phyloP scores from a whole-genome alignment of 2,888 invertebrate species.

The Alloplasta piceator region DNA sequence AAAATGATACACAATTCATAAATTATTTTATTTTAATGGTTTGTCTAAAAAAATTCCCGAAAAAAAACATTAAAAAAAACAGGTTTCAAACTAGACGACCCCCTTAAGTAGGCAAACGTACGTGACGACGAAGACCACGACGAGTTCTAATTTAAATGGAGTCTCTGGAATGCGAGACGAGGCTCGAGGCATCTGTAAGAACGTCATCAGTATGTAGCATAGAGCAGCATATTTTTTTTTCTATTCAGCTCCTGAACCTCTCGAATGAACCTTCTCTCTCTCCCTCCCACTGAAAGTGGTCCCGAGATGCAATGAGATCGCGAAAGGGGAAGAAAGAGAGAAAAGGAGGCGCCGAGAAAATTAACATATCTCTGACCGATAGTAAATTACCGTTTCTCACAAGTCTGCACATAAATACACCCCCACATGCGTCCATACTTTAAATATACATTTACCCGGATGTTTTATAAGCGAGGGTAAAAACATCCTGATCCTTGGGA shows the following conservation, averaged over 20 bases:
- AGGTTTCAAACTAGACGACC: too few relatives aligned
- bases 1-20: too few relatives aligned
- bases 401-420: background rate
- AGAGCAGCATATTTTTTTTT: constrained; percentile 24
- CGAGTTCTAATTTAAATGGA: constrained; percentile 79
- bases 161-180: constrained; percentile 68
- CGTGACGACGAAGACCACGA: constrained; percentile 50
- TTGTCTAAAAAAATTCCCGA: too few relatives aligned
- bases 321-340: constrained; percentile 62
- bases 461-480: too few relatives aligned
- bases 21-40: too few relatives aligned
- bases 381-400: constrained; percentile 64
- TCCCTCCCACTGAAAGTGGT: constrained; percentile 37
- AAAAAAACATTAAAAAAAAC: too few relatives aligned
- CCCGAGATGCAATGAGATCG: constrained; percentile 65
- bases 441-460: too few relatives aligned
- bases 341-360: constrained; percentile 74
- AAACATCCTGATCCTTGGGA: too few relatives aligned
- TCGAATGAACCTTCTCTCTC: background rate
- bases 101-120: constrained; percentile 6
- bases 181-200: constrained; percentile 10
- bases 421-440: too few relatives aligned
- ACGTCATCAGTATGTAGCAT: constrained; percentile 42
- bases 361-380: constrained; percentile 81
- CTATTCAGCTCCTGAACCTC: constrained; percentile 11